Percentiles rank a stretch among this genome's conserved stretches.
These are phyloP conservation scores for Ormyrus rosae DNA, from an alignment of 2,888 invertebrate species.

Conservation along the genomic window DNA sequence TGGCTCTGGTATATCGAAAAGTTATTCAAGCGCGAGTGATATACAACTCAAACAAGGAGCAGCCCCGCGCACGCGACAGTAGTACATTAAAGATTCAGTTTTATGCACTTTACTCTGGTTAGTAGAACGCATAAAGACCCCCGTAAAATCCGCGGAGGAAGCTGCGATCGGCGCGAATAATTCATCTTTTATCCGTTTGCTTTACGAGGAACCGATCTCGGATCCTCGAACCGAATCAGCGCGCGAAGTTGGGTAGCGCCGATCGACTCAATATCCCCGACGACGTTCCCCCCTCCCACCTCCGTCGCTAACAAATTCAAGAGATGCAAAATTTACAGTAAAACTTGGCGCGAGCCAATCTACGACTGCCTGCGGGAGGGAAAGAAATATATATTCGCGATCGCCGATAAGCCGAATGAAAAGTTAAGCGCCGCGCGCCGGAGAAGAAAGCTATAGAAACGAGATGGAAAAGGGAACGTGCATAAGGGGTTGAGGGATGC, in stretches of 20 bases:
- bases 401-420: conserved; percentile 24
- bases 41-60: too few species aligned
- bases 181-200: conserved; percentile 20
- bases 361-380: background rate
- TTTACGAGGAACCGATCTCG: conserved; percentile 11
- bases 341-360: conserved; percentile 29
- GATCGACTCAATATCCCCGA: conserved; percentile 12
- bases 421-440: background rate
- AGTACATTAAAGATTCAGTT: too few species aligned
- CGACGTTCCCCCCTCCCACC: too few species aligned
- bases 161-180: background rate
- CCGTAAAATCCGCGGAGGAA: too few species aligned
- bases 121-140: too few species aligned
- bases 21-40: too few species aligned
- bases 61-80: too few species aligned
- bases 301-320: conserved; percentile 28
- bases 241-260: background rate
- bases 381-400: conserved; percentile 18
- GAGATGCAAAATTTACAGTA: conserved; percentile 37
- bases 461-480: conserved; percentile 12
- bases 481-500: conserved; percentile 20
- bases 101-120: too few species aligned
- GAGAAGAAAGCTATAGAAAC: conserved; percentile 2
- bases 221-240: background rate
- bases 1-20: too few species aligned